Percentiles rank a stretch among this genome's conserved stretches.
These are phyloP conservation scores for Origma solitaria DNA, from an alignment of 2,113 vertebrate species.

Conservation along the genomic window DNA sequence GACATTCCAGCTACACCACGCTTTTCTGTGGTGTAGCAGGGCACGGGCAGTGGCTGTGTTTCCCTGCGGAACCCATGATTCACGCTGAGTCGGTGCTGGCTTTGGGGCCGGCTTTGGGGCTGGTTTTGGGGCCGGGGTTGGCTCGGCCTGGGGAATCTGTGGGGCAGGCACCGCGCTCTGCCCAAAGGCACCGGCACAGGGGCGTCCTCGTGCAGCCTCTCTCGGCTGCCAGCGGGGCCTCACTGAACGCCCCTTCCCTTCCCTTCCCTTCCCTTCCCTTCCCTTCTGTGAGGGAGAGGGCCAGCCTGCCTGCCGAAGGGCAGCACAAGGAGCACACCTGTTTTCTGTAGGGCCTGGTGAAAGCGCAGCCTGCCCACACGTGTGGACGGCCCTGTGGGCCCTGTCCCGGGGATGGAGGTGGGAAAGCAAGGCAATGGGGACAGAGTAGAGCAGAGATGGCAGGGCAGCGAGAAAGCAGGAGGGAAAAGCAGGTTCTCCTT, in stretches of 20 bases:
- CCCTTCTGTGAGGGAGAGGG: neutral
- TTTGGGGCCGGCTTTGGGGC: neutral
- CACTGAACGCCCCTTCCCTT: rapidly evolving
- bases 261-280: too few relatives aligned
- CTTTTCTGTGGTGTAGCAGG: neutral
- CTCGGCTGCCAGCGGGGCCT: neutral
- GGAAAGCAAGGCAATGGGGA: neutral
- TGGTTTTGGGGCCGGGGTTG: neutral
- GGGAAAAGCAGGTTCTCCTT: neutral
- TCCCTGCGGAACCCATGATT: neutral
- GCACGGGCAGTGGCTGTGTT: neutral
- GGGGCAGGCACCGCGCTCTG: neutral
- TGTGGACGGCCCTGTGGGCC: rapidly evolving
- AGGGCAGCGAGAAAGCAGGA: rapidly evolving
- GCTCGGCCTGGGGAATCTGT: rapidly evolving
- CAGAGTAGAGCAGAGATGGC: neutral
- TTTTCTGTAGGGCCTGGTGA: rapidly evolving
- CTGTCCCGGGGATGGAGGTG: rapidly evolving
- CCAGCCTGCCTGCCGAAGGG: neutral
- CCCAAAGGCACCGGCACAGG: neutral
- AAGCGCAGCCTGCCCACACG: rapidly evolving
- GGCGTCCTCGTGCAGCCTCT: neutral
- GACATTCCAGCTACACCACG: neutral
- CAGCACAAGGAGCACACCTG: neutral
- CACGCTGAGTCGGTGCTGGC: neutral